A percentile compares a stretch with the other conserved stretches of the same genome.
phyloP scores from a whole-genome alignment of 2,888 invertebrate species.

The Hyposoter didymator region DNA sequence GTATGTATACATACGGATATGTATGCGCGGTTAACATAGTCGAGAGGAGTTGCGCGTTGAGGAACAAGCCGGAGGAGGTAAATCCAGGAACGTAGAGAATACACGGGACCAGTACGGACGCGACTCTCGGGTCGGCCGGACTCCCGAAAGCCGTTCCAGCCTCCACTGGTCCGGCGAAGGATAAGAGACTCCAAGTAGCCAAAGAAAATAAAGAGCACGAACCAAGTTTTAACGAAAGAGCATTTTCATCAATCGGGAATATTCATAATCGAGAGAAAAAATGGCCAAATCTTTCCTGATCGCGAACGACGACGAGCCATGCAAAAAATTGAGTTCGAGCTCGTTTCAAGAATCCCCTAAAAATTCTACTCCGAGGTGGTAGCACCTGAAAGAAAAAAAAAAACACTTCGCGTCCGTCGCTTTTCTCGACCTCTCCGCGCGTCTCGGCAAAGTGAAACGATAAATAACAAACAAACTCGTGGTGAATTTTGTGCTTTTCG shows the following conservation, averaged over 20 bases:
- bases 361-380: slow-evolving; percentile 39
- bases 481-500: not conserved
- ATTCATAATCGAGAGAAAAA: slow-evolving; percentile 69
- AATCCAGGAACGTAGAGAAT: slow-evolving; percentile 68
- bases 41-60: slow-evolving; percentile 63
- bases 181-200: slow-evolving; percentile 72
- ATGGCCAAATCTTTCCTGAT: slow-evolving; percentile 78
- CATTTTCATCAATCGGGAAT: not conserved
- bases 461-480: not conserved
- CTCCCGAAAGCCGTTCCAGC: slow-evolving; percentile 77
- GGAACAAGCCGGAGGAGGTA: slow-evolving; percentile 59
- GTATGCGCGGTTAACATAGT: slow-evolving; percentile 42
- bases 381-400: not conserved
- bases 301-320: slow-evolving; percentile 79
- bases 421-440: not conserved
- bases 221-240: slow-evolving; percentile 1
- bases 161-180: slow-evolving; percentile 85
- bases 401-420: not conserved
- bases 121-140: slow-evolving; percentile 79
- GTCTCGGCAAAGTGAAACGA: not conserved
- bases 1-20: not conserved
- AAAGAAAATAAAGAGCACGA: not conserved
- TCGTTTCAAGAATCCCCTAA: slow-evolving; percentile 24
- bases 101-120: slow-evolving; percentile 77
- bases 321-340: slow-evolving; percentile 53